These are phyloP conservation scores for Sarcophaga subvicina DNA, from an alignment of 2,888 invertebrate species.

Conservation along the genomic window DNA sequence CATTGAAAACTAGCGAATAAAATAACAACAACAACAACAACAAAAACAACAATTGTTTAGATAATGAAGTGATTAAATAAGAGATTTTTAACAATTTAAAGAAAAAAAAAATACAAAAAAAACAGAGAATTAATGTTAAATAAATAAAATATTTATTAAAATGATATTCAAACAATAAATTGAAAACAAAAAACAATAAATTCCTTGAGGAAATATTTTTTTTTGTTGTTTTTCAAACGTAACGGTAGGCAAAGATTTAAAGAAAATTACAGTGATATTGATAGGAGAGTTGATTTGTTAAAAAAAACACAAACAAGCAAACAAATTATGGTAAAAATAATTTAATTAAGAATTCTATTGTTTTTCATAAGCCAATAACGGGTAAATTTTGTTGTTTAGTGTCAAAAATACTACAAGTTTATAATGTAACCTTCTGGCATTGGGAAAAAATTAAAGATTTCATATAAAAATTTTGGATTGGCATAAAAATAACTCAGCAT, in stretches of 20 bases:
- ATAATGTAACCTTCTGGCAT: too few relatives aligned
- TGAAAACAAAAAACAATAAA: neutral
- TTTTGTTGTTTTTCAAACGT: neutral
- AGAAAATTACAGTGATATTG: neutral
- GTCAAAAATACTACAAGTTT: too few relatives aligned
- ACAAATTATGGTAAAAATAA: neutral
- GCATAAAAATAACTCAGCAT: too few relatives aligned
- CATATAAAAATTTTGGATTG: too few relatives aligned
- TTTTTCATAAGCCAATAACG: too few relatives aligned
- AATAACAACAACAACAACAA: conserved; percentile 15
- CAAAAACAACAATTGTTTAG: conserved; percentile 18
- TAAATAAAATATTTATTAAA: conserved; percentile 29
- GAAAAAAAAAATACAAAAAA: neutral
- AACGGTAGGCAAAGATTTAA: neutral
- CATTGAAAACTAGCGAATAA: conserved; percentile 21
- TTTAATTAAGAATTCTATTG: neutral
- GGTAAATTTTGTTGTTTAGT: too few relatives aligned
- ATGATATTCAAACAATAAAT: conserved; percentile 30
- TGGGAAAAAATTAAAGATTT: too few relatives aligned
- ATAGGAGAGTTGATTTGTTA: neutral
- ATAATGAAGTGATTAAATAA: conserved; percentile 66
- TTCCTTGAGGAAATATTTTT: conserved; percentile 39
- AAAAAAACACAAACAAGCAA: neutral
- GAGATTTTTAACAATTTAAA: conserved; percentile 29
- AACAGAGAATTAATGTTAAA: neutral